A percentile compares a stretch with the other conserved stretches of the same genome.
phyloP scores from a whole-genome alignment of 1,140 invertebrate species.

The Drosophila jambulina region DNA sequence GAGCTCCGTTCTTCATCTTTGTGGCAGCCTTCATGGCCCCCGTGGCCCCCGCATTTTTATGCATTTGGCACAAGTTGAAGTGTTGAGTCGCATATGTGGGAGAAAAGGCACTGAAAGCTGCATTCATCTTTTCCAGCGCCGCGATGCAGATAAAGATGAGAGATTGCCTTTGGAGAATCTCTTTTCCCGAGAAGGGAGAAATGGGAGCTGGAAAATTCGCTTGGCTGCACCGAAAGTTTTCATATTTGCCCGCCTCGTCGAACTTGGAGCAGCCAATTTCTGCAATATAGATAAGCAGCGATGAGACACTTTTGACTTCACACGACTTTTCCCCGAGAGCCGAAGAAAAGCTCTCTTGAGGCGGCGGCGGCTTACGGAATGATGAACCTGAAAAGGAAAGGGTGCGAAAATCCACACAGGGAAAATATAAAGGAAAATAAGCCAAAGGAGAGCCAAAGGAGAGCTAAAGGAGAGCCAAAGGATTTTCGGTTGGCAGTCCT shows the following conservation, averaged over 20 bases:
- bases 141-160: slow-evolving; percentile 40
- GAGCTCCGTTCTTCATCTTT: slow-evolving; percentile 55
- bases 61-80: slow-evolving; percentile 76
- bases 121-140: slow-evolving; percentile 37
- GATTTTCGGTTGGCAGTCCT: slow-evolving; percentile 4
- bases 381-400: slow-evolving; percentile 54
- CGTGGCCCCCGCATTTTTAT: slow-evolving; percentile 65
- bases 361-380: slow-evolving; percentile 33
- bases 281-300: slow-evolving; percentile 61
- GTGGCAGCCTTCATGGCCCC: not conserved
- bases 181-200: not conserved
- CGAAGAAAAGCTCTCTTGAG: slow-evolving; percentile 28
- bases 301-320: slow-evolving; percentile 69
- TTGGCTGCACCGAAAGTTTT: slow-evolving; percentile 67
- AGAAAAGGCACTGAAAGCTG: slow-evolving; percentile 46
- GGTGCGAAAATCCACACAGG: slow-evolving; percentile 27
- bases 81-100: slow-evolving; percentile 64
- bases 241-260: slow-evolving; percentile 73
- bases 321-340: slow-evolving; percentile 28
- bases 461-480: slow-evolving; percentile 5
- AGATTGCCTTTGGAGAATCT: slow-evolving; percentile 62
- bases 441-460: slow-evolving; percentile 19
- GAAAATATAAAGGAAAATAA: slow-evolving; percentile 41
- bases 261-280: slow-evolving; percentile 73
- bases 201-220: slow-evolving; percentile 49